Percentiles rank a stretch among this genome's conserved stretches.
Conservation (phyloP, 2,797 vertebrate species). For the Trachurus trachurus region DNA sequence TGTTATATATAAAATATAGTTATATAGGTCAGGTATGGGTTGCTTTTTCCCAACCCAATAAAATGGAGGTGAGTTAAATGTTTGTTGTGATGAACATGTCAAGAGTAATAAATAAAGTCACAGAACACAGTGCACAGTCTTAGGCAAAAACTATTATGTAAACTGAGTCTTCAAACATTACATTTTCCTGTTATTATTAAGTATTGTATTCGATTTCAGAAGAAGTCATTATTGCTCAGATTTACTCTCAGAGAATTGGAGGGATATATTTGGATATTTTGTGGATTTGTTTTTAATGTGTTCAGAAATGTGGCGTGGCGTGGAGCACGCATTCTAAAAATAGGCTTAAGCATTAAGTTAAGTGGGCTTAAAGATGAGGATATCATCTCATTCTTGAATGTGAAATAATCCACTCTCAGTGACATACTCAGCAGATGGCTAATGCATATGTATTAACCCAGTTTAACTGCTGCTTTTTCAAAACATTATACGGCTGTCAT, state of each 20-base stretch:
- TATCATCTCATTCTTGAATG: slow-evolving; percentile 30
- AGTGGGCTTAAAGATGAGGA: slow-evolving; percentile 39
- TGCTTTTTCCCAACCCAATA: not conserved
- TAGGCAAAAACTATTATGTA: not conserved
- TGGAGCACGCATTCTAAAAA: slow-evolving; percentile 1
- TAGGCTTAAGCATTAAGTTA: slow-evolving; percentile 16
- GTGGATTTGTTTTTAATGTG: not conserved
- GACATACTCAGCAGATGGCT: slow-evolving; percentile 51
- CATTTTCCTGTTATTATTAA: not conserved
- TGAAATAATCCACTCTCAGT: slow-evolving; percentile 46
- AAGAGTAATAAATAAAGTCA: not conserved
- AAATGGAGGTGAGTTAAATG: not conserved
- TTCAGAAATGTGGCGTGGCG: not conserved
- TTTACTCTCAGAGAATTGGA: not conserved
- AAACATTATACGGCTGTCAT: slow-evolving; percentile 34
- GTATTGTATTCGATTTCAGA: not conserved
- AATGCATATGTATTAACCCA: slow-evolving; percentile 63
- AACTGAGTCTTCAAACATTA: not conserved
- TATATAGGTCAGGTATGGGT: not conserved
- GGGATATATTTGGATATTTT: not conserved
- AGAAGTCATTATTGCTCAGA: not conserved
- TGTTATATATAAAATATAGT: not conserved
- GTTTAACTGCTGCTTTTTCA: slow-evolving; percentile 51
- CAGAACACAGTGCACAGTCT: not conserved
- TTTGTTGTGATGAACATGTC: not conserved